Conservation (phyloP, 2,888 invertebrate genomes). For the Eilema depressum region DNA sequence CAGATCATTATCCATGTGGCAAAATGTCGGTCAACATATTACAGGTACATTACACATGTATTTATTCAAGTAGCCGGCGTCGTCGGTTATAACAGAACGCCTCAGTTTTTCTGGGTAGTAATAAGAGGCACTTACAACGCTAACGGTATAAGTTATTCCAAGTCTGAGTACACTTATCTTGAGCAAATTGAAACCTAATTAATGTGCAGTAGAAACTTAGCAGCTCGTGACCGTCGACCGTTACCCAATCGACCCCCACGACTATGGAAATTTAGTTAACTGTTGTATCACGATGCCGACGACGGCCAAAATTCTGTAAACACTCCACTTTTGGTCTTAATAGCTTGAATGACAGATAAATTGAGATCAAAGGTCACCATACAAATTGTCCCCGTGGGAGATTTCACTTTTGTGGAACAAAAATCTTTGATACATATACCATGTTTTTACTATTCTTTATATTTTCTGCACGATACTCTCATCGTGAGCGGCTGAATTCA, state of each 20-base stretch:
- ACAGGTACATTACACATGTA: constrained; percentile 35
- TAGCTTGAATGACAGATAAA: constrained; percentile 65
- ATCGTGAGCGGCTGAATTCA: not conserved
- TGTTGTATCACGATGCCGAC: constrained; percentile 65
- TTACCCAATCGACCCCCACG: constrained; percentile 69
- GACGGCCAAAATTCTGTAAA: constrained; percentile 64
- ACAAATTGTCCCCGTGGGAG: constrained; percentile 54
- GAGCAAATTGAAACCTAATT: constrained; percentile 61
- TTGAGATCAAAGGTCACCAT: constrained; percentile 58
- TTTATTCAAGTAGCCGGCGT: constrained; percentile 30
- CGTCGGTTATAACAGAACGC: constrained; percentile 24
- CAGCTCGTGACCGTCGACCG: constrained; percentile 61
- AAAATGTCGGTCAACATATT: constrained; percentile 31
- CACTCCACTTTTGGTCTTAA: constrained; percentile 67
- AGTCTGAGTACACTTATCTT: constrained; percentile 46
- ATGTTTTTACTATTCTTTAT: not conserved
- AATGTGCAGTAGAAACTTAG: constrained; percentile 58
- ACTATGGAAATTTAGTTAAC: constrained; percentile 73
- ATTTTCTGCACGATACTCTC: not conserved
- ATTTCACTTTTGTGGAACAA: constrained; percentile 26
- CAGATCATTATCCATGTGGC: constrained; percentile 26
- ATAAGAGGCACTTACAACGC: constrained; percentile 27
- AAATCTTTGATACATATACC: not conserved
- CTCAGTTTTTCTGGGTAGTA: constrained; percentile 40
- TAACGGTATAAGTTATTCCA: constrained; percentile 40